phyloP scores from a whole-genome alignment of 2,888 invertebrate genomes.

The Leptopilina syphax region DNA sequence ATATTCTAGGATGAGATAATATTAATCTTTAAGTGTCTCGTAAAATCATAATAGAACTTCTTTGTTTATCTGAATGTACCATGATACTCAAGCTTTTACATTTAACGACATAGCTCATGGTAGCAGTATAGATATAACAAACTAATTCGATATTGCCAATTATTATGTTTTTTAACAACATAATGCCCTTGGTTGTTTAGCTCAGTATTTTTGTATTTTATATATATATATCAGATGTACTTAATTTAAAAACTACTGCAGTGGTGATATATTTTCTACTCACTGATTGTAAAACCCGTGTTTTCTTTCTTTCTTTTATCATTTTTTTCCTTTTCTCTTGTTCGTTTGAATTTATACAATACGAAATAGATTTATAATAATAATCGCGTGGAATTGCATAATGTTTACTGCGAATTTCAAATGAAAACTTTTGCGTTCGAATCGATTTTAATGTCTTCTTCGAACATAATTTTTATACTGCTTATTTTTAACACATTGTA shows the following conservation, averaged over 20 bases:
- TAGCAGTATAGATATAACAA: constrained; percentile 60
- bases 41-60: constrained; percentile 34
- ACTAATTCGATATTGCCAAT: constrained; percentile 52
- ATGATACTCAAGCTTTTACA: constrained; percentile 75
- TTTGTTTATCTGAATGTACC: constrained; percentile 71
- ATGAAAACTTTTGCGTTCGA: constrained; percentile 48
- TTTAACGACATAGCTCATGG: constrained; percentile 68
- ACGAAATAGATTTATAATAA: constrained; percentile 34
- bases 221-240: constrained; percentile 71
- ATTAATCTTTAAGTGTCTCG: constrained; percentile 39
- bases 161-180: constrained; percentile 42
- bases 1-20: constrained; percentile 40
- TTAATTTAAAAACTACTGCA: constrained; percentile 72
- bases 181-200: constrained; percentile 63
- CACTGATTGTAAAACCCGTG: constrained; percentile 59
- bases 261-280: constrained; percentile 69
- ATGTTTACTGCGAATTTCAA: constrained; percentile 37
- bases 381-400: constrained; percentile 38
- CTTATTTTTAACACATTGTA: constrained; percentile 74
- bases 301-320: constrained; percentile 39
- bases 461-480: constrained; percentile 70
- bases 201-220: constrained; percentile 75
- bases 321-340: too few relatives aligned
- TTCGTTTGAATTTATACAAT: constrained; percentile 37
- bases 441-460: constrained; percentile 50